phyloP scores from a whole-genome alignment of 2,113 vertebrate species.

The Tringa solitaria region DNA sequence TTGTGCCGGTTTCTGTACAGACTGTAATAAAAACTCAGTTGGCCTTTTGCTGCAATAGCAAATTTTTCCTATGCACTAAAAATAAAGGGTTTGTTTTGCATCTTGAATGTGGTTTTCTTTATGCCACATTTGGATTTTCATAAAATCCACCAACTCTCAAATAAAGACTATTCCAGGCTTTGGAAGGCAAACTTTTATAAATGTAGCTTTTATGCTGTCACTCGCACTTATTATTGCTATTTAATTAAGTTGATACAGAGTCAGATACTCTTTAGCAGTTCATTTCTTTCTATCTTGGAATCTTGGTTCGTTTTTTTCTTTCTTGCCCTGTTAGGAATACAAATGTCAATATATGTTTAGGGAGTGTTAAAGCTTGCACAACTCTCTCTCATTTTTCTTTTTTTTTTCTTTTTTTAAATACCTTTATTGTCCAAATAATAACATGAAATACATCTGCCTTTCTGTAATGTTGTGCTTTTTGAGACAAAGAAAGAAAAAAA shows the following conservation, averaged over 20 bases:
- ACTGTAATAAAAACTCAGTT: not conserved
- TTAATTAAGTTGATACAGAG: not conserved
- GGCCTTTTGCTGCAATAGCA: not conserved
- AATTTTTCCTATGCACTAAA: not conserved
- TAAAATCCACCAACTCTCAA: not conserved
- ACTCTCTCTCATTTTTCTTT: not conserved
- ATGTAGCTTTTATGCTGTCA: not conserved
- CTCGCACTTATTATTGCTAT: not conserved
- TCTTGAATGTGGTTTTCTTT: not conserved
- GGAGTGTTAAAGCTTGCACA: not conserved
- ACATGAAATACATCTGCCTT: not conserved
- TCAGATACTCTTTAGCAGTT: not conserved
- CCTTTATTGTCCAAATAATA: not conserved
- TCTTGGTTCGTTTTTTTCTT: not conserved
- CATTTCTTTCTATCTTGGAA: not conserved
- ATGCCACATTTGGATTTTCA: not conserved
- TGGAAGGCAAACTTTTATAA: not conserved
- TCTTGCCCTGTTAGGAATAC: not conserved
- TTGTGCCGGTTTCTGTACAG: not conserved
- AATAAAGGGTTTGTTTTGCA: not conserved
- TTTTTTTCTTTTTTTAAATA: not conserved
- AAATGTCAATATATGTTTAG: not conserved
- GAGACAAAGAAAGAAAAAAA: not conserved
- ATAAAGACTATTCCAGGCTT: not conserved
- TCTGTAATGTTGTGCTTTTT: not conserved